These are phyloP conservation scores for Onychomys arenicola DNA, from an alignment of 2,797 vertebrate genomes.

Conservation along the genomic window DNA sequence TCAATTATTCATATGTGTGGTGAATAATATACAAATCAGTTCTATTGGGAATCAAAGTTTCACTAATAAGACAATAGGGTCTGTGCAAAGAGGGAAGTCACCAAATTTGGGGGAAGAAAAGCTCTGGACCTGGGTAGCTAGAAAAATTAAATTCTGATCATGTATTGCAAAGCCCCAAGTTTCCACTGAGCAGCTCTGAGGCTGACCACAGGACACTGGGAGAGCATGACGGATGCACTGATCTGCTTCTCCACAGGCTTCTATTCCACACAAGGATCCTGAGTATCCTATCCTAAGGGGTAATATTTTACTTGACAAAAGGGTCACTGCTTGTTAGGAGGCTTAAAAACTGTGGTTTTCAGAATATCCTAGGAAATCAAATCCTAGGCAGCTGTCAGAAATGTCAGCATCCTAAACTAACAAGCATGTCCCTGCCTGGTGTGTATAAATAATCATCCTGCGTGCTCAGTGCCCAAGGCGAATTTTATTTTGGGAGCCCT, in stretches of 20 bases:
- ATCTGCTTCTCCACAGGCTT: background rate
- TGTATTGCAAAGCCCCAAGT: background rate
- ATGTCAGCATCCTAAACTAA: slow-evolving; percentile 43
- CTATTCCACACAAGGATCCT: background rate
- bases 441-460: slow-evolving; percentile 37
- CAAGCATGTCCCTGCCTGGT: slow-evolving; percentile 37
- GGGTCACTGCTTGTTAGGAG: slow-evolving; percentile 46
- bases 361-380: slow-evolving; percentile 24
- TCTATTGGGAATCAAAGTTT: slow-evolving; percentile 35
- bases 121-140: background rate
- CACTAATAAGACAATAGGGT: background rate
- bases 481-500: slow-evolving; percentile 69
- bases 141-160: background rate
- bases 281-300: background rate
- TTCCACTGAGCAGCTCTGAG: background rate
- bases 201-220: background rate
- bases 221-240: background rate
- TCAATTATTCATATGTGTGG: background rate
- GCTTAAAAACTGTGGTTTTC: slow-evolving; percentile 40
- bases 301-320: slow-evolving; percentile 64
- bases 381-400: slow-evolving; percentile 42
- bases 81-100: background rate
- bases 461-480: background rate
- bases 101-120: background rate
- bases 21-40: background rate